Percentiles rank a stretch among this genome's conserved stretches.
phyloP scores from a whole-genome alignment of 2,797 vertebrate genomes.

The Sitta carolinensis region DNA sequence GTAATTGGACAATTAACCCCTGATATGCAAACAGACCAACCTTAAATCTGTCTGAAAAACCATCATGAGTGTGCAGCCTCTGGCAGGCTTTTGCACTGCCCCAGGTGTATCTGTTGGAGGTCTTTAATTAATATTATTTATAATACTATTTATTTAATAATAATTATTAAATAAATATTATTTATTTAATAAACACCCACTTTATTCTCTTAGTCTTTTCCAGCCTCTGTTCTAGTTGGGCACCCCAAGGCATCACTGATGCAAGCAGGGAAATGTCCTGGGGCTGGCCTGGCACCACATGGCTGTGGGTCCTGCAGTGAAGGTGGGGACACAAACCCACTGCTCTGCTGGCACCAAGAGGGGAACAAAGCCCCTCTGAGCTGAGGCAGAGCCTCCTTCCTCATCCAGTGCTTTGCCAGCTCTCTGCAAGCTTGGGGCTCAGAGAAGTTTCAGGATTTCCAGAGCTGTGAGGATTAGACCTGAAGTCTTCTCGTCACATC shows the following conservation, averaged over 20 bases:
- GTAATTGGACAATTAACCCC: neutral
- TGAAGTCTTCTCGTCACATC: neutral
- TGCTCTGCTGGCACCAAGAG: neutral
- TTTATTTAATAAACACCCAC: no score
- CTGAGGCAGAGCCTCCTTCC: neutral
- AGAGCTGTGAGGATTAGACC: neutral
- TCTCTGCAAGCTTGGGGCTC: neutral
- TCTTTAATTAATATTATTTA: neutral
- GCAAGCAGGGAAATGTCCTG: neutral
- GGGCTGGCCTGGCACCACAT: fast-evolving
- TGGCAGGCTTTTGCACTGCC: neutral
- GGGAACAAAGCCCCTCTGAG: neutral
- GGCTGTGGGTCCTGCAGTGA: neutral
- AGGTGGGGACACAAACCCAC: fast-evolving
- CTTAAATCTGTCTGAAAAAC: no score
- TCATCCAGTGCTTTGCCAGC: neutral
- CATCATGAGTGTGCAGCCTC: neutral
- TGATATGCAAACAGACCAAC: neutral
- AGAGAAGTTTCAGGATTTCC: neutral
- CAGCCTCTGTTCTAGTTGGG: no score
- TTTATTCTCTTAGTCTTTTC: no score
- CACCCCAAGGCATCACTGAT: no score
- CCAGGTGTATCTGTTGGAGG: neutral
- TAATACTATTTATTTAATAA: no score
- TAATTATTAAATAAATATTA: no score